A percentile compares a stretch with the other conserved stretches of the same genome.
phyloP scores from a whole-genome alignment of 1,140 invertebrate species.

The Drosophila virilis region DNA sequence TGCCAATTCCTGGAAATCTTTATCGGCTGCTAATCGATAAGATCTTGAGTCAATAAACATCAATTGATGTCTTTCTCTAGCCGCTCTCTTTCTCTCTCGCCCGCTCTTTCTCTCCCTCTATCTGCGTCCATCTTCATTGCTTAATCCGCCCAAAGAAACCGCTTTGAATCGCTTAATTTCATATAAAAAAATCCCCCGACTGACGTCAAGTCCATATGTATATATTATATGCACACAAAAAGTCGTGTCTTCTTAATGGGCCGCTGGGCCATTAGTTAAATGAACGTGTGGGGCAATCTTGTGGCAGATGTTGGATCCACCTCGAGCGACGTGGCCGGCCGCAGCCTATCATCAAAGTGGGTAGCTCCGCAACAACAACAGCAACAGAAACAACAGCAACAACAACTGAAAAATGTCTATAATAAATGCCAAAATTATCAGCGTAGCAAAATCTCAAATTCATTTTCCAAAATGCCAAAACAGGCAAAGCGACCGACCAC shows the following conservation, averaged over 20 bases:
- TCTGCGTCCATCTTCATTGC: not conserved
- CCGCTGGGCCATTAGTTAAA: conserved; percentile 31
- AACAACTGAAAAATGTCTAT: conserved; percentile 38
- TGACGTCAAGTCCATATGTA: conserved; percentile 12
- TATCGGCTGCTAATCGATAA: conserved; percentile 15
- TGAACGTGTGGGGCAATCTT: conserved; percentile 27
- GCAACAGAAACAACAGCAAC: not conserved
- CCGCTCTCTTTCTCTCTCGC: not conserved
- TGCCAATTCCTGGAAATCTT: conserved; percentile 5
- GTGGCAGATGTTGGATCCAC: conserved; percentile 15
- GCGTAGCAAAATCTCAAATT: conserved; percentile 59
- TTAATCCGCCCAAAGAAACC: conserved; percentile 11
- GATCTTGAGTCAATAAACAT: conserved; percentile 36
- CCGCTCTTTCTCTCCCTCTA: not conserved
- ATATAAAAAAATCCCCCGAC: conserved; percentile 3
- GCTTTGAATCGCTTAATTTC: conserved; percentile 9
- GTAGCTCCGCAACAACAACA: not conserved
- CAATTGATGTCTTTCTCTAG: conserved; percentile 26
- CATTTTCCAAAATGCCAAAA: conserved; percentile 66
- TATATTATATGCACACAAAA: conserved; percentile 12
- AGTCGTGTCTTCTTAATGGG: conserved; percentile 39
- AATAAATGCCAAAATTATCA: conserved; percentile 66
- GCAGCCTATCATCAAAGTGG: conserved; percentile 30
- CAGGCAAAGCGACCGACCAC: conserved; percentile 41
- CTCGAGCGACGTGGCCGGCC: conserved; percentile 6